phyloP scores from a whole-genome alignment of 2,113 vertebrate genomes.

The Mirza zaza region DNA sequence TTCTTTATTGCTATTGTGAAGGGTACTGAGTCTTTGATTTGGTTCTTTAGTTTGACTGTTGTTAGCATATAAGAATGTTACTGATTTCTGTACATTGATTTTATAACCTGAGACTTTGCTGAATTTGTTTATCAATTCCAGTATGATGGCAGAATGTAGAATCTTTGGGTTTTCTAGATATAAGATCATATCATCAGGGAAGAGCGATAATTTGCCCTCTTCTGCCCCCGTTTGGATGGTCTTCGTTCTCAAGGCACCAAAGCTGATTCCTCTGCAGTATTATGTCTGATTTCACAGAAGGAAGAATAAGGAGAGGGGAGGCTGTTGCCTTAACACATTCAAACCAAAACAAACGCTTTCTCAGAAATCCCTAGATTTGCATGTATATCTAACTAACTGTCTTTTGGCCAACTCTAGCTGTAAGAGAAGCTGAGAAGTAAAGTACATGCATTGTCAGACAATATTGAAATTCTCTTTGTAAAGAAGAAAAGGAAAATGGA shows the following conservation, averaged over 20 bases:
- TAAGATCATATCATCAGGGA: no score
- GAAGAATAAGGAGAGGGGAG: background rate
- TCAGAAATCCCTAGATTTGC: background rate
- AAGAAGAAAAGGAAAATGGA: background rate
- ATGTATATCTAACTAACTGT: background rate
- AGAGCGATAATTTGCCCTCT: no score
- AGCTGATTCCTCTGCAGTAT: background rate
- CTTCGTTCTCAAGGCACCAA: background rate
- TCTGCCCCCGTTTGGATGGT: no score
- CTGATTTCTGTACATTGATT: no score
- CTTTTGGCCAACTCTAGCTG: background rate
- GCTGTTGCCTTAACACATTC: background rate
- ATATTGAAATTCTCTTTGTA: background rate
- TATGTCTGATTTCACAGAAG: background rate
- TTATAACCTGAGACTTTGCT: no score
- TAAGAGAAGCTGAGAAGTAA: background rate
- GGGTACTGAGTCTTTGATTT: no score
- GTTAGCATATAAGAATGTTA: no score
- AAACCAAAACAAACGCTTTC: background rate
- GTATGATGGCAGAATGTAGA: no score
- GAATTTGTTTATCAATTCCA: no score
- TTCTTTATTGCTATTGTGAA: no score
- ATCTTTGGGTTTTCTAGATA: no score
- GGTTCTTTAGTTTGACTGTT: no score
- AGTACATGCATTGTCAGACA: background rate